Base-by-base conservation (phyloP, 2,888 invertebrate genomes). In the Caenorhabditis angaria region DNA sequence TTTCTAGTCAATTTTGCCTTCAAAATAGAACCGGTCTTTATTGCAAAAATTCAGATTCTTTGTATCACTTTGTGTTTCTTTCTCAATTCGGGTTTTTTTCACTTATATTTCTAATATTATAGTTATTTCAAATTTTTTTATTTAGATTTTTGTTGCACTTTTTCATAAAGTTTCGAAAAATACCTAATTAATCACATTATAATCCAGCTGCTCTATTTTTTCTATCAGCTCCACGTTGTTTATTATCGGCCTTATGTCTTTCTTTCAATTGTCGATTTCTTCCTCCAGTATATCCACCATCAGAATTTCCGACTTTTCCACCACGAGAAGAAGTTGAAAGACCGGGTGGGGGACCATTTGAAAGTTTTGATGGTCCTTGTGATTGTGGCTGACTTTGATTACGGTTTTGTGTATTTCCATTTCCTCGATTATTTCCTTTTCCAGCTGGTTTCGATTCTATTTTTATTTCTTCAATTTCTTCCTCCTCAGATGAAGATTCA, bases 221-320 rank as follows among this genome's bases (percentile, higher is more conserved):
- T 18, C 76, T 29, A 65, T 82, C 82, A 22, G 80, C 80, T 61
- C 82, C 82, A 28, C 82, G 60, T 66, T 82, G 80, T 35, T 77
- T 76, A 55, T 59, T 53, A 63, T 76, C 72, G 55, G 76, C 67
- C 68, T 82, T 82, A 68, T 82, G 73, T 20, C 76, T 61, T 56
- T 82, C 82, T 54, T 81, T 80, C 64, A 70, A 51, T 64, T 81
- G 81, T 1, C 82, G 68, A 51, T 77, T 63, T 1, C 78, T 57
- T 35, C 82, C 82, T 6, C 82, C 82, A 5, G 81, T 81, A 64
- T 82, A 82, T 20, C 60, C 66, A 4, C 48, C 56, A 10, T 63
- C n/a, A 8, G 59, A 35, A 25, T 24, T 29, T 25, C 28, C 27
- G 27, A 14, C 53, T 8, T 28, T 54, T 24, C 68, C 54, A 47